Conservation (phyloP, 2,113 vertebrate genomes). For the Steatornis caripensis region DNA sequence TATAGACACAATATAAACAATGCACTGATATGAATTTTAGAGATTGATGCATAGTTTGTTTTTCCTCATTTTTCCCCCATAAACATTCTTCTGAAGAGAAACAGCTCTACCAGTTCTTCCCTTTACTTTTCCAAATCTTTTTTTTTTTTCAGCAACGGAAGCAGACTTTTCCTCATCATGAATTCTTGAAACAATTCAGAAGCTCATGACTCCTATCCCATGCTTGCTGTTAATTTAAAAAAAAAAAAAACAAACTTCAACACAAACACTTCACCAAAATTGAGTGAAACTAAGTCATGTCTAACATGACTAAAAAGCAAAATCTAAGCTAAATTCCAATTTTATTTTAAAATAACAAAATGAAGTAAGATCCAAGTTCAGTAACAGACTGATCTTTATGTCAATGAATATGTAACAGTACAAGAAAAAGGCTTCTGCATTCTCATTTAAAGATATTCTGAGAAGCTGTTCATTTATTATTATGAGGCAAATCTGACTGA, state of each 20-base stretch:
- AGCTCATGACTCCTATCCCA: not conserved
- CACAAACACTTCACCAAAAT: not conserved
- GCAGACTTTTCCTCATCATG: not conserved
- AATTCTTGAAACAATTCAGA: not conserved
- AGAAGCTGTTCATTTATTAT: not conserved
- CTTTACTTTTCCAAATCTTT: not conserved
- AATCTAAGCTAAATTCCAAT: not conserved
- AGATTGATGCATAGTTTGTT: not conserved
- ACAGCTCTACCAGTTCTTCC: not conserved
- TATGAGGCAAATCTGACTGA: not conserved
- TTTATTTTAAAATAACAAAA: not conserved
- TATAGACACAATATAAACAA: not conserved
- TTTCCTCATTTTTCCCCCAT: not conserved
- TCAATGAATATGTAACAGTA: not conserved
- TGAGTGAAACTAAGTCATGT: not conserved
- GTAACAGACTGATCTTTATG: not conserved
- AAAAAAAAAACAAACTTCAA: not conserved
- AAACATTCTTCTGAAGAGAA: not conserved
- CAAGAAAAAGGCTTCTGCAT: not conserved
- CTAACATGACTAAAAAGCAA: not conserved
- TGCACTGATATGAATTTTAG: not conserved
- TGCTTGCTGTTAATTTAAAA: not conserved
- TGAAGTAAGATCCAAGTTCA: not conserved
- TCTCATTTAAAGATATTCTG: not conserved
- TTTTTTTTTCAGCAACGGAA: not conserved